Evolutionary conservation across 2,888 invertebrate genomes (phyloP), one percentile per base, ranked within the genome.

Genomic region (Dicyrtoma fusca): DNA sequence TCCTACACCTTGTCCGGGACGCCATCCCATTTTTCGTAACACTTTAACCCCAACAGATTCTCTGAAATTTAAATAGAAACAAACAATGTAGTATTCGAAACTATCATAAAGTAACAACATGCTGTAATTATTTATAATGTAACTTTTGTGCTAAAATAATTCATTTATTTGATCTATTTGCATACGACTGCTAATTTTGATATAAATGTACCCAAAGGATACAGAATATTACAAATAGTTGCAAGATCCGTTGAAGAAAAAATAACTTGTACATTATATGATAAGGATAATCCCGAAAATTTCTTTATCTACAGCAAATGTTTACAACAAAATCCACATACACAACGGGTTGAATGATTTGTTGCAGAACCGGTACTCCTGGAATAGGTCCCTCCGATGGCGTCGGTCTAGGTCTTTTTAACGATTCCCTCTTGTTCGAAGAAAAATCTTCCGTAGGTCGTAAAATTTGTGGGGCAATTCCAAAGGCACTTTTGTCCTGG

Each of bases 1-100:
- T 0, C 94, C 93, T 0, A 92, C 86, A 0, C 95, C 95, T 83
- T 95, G 92, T 0, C 95, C 95, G 2, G 90, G 90, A 79, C 90
- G 89, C 93, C 97, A 96, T 0, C 97, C 97, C 91, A 98, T 94
- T 77, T 90, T 90, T 69, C 90, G 89, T 47, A 99, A 85, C 81
- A 99, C 87, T 74, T 88, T 87, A 55, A 95, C 90, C 0, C 97
- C 97, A 10, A 95, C 89, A 0, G 96, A 94, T 82, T 95, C 92
- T 78, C 92, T 94, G 25, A 17, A 42, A 49, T n/a, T n/a, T n/a
- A n/a, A n/a, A n/a, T n/a, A n/a, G n/a, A n/a, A n/a, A n/a, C n/a
- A n/a, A n/a, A n/a, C n/a, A n/a, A n/a, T n/a, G n/a, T n/a, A n/a
- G n/a, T n/a, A n/a, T n/a, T n/a, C n/a, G n/a, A n/a, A n/a, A n/a